Base-by-base conservation (phyloP, 2,888 invertebrate species). In the Scrobipalpa atriplicella region DNA sequence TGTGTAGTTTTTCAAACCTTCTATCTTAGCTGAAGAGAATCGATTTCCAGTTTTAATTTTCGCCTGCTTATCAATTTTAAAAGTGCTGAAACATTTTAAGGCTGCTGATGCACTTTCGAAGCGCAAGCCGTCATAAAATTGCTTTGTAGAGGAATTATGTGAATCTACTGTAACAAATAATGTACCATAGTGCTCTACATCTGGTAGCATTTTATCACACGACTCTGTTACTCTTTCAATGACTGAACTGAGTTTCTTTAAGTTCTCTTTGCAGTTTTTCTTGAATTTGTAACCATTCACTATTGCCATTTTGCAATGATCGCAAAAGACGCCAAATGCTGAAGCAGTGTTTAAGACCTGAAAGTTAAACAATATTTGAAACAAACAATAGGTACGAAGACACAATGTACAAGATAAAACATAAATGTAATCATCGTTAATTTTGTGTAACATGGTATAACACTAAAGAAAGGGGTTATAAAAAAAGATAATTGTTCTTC, bases 181-280 rank as follows among this genome's bases (percentile, higher is more conserved):
- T 16, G 43, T 47, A 7, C 62, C 56, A 11, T 19, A 64, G 7
- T 16, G 6, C 3, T 51, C 29, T 8, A 60, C 3, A 18, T 64
- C 56, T 13, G 61, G 61, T 19, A 62, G 13, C 7, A 39, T 38
- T 9, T 64, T 60, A 18, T 65, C 64, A 39, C 61, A 51, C 0
- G 62, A 64, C 7, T 65, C 66, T 3, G 13, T 18, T 11, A 68
- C 7, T n/a, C 38, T 64, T 9, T 64, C 21, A n/a, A 66, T 36
- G 13, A 61, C 38, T 8, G 21, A 61, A 29, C 11, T 54, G 0
- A 68, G 39, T 18, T 21, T 39, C 5, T 56, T 11, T 16, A 39
- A 69, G 51, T 63, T 71, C 51, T 58, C 47, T 56, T 39, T 62
- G 54, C 68, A 68, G 18, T 19, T 56, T 47, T 64, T 64, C 13